Conservation (phyloP, 2,113 vertebrate genomes). For the Pterocles orientalis region DNA sequence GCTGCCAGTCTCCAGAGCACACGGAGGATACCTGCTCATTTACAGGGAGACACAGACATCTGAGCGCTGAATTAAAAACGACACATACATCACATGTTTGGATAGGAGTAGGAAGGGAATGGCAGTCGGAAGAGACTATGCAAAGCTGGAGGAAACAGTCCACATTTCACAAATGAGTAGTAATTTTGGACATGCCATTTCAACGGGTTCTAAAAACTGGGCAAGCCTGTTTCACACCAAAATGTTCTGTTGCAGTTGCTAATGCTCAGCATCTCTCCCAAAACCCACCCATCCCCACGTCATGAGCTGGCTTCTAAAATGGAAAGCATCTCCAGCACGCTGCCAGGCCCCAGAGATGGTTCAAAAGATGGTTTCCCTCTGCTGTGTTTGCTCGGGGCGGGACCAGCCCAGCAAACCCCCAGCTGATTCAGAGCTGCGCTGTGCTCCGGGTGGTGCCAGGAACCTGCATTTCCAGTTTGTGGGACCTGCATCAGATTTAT, state of each 20-base stretch:
- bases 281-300: neutral
- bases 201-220: neutral
- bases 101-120: neutral
- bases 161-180: neutral
- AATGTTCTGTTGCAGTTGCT: neutral
- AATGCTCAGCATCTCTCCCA: neutral
- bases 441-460: neutral
- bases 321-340: neutral
- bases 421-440: conserved; percentile 22
- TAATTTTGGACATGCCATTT: neutral
- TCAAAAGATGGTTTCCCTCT: neutral
- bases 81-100: neutral
- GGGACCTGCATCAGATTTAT: neutral
- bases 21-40: neutral
- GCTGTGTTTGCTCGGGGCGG: neutral
- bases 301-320: neutral
- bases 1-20: neutral
- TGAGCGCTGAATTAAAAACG: neutral
- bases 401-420: conserved; percentile 7
- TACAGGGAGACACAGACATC: neutral
- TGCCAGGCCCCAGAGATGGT: neutral
- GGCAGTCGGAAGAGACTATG: neutral
- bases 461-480: conserved; percentile 69
- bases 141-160: conserved; percentile 27
- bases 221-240: conserved; percentile 18